Conservation (phyloP, 1,140 invertebrate species). For the Neotoxoptera formosana region DNA sequence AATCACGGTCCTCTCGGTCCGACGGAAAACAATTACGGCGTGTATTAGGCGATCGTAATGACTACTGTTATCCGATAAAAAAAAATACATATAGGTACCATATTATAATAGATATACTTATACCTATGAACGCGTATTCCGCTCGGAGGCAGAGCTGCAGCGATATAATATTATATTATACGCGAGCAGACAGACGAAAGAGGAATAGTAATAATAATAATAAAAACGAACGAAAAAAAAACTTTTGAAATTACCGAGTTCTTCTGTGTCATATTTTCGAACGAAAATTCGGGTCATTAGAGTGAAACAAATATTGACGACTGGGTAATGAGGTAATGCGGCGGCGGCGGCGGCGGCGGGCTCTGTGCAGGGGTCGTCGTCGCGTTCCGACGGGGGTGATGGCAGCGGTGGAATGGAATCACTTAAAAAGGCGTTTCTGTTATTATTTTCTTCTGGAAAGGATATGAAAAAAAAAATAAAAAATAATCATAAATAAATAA, state of each 20-base stretch:
- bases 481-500: constrained; percentile 9
- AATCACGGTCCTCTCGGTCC: not conserved
- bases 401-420: constrained; percentile 26
- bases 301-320: constrained; percentile 48
- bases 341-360: not conserved
- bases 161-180: no score
- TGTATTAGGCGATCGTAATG: constrained; percentile 17
- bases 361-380: not conserved
- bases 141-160: not conserved
- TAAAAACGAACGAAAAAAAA: not conserved
- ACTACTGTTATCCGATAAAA: constrained; percentile 33
- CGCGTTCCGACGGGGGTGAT: not conserved
- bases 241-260: not conserved
- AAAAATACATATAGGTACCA: not conserved
- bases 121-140: not conserved
- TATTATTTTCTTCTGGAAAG: constrained; percentile 42
- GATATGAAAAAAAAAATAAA: not conserved
- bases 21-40: constrained; percentile 21
- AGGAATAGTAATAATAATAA: not conserved
- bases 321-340: constrained; percentile 43
- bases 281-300: constrained; percentile 45
- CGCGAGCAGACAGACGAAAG: not conserved
- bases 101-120: no score
- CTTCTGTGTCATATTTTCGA: constrained; percentile 12
- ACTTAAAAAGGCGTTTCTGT: constrained; percentile 53